Evolutionary conservation across 53 echinoderm and acorn worm genomes (phyloP).

Genomic region (Paelopatides confundens): DNA sequence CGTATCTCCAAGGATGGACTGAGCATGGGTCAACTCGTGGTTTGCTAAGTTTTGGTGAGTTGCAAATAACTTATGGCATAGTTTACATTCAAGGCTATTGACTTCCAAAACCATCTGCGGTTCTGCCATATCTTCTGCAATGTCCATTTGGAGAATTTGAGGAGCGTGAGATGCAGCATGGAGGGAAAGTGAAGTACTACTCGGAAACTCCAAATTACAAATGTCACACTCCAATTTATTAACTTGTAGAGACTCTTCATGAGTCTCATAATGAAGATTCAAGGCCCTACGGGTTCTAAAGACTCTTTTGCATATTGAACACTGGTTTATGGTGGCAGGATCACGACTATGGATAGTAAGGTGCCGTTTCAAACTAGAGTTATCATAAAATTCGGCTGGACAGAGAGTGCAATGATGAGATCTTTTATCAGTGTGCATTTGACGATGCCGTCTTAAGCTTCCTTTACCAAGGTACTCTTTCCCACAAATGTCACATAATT

Average conservation of each 20-base stretch:
- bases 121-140: background rate
- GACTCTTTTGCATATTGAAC: conserved; percentile 37
- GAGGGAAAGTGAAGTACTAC: background rate
- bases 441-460: conserved; percentile 48
- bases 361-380: conserved; percentile 30
- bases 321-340: conserved; percentile 14
- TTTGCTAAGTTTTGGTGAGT: conserved; percentile 14
- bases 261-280: background rate
- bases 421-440: conserved; percentile 52
- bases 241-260: background rate
- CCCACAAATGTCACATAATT: conserved; percentile 55
- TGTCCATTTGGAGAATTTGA: background rate
- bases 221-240: conserved; percentile 19
- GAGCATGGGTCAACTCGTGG: conserved; percentile 45
- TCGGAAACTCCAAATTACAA: conserved; percentile 22
- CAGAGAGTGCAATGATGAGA: conserved; percentile 56
- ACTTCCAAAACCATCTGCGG: background rate
- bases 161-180: background rate
- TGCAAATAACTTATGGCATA: conserved; percentile 44
- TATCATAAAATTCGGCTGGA: conserved; percentile 41
- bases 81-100: conserved; percentile 48
- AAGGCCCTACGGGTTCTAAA: conserved; percentile 37
- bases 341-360: conserved; percentile 40
- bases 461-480: conserved; percentile 64
- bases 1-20: conserved; percentile 16